Base-by-base conservation (phyloP, 2,888 invertebrate genomes). In the Drosophila phalerata region DNA sequence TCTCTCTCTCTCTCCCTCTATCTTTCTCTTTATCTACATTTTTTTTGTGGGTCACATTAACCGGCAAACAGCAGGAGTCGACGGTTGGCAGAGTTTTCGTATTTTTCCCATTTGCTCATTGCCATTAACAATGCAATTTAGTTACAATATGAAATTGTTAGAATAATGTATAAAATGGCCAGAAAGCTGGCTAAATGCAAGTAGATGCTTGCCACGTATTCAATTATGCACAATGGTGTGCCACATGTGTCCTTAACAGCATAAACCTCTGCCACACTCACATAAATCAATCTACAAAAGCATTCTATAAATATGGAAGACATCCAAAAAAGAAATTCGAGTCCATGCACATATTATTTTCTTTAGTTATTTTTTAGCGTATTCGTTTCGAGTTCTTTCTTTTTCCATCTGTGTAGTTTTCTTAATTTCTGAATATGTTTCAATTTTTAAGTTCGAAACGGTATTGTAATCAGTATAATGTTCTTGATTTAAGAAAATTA, bases 221-320 rank as follows among this genome's bases (percentile, higher is more conserved):
- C 79, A 85, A 85, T 83, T 85, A 83, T 79, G 73, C 81, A 68
- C 69, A 66, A 64, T 64, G 57, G 51, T 63, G 40, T 69, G 62
- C 10, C 43, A 45, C 56, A 62, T 68, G 68, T 70, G 62, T 52
- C 19, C 58, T 28, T 47, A 45, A 30, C n/a, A 64, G 38, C 19
- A 47, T 25, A 47, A 28, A 19, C 42, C 53, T 17, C n/a, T 45
- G 15, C 22, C 51, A 51, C 38, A 38, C 38, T 42, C 55, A 43
- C 30, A 69, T 77, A 79, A 73, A 81, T 86, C 86, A 81, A 81
- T 79, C 70, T 37, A 19, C 34, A 43, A 53, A 61, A 68, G 64
- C 48, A 43, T 22, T 28, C 72, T 60, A 63, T 52, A 77, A 47
- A 49, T 17, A 32, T 47, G 17, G 6, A 60, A 56, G 64, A 56